phyloP scores from a whole-genome alignment of 2,888 invertebrate genomes.

The Sinhomidia bicolor region DNA sequence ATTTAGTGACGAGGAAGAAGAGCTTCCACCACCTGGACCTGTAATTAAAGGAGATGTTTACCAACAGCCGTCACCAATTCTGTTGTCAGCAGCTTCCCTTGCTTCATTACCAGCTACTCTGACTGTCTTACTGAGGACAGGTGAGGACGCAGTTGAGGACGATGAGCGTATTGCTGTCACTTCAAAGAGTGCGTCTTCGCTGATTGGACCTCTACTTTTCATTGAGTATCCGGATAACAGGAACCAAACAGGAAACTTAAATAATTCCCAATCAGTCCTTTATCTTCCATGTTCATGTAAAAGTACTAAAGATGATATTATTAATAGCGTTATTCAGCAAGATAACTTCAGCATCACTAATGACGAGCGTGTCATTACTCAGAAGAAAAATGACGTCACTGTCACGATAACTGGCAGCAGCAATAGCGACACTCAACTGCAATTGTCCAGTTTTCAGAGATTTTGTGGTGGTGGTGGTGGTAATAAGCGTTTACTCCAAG shows the following conservation, averaged over 20 bases:
- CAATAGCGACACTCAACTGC: conserved; percentile 53
- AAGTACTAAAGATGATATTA: neutral
- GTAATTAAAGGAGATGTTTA: neutral
- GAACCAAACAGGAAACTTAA: conserved; percentile 26
- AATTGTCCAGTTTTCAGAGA: neutral
- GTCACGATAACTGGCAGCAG: conserved; percentile 69
- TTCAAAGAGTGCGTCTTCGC: conserved; percentile 33
- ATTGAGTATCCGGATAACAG: conserved; percentile 48
- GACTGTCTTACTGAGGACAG: conserved; percentile 50
- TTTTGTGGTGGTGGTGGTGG: neutral
- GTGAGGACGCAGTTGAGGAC: conserved; percentile 12
- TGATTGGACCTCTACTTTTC: conserved; percentile 55
- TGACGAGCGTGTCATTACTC: neutral
- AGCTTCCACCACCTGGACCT: conserved; percentile 26
- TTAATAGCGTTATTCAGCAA: neutral
- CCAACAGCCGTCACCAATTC: neutral
- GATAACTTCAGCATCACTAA: conserved; percentile 2
- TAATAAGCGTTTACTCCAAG: conserved; percentile 24
- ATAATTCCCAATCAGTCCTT: conserved; percentile 30
- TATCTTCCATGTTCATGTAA: conserved; percentile 66
- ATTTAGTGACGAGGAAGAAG: conserved; percentile 79
- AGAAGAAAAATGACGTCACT: conserved; percentile 46
- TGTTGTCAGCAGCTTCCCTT: conserved; percentile 45
- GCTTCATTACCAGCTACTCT: conserved; percentile 48
- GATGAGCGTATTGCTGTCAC: neutral